phyloP scores from a whole-genome alignment of 2,888 invertebrate species.

The Microplitis deprimator region DNA sequence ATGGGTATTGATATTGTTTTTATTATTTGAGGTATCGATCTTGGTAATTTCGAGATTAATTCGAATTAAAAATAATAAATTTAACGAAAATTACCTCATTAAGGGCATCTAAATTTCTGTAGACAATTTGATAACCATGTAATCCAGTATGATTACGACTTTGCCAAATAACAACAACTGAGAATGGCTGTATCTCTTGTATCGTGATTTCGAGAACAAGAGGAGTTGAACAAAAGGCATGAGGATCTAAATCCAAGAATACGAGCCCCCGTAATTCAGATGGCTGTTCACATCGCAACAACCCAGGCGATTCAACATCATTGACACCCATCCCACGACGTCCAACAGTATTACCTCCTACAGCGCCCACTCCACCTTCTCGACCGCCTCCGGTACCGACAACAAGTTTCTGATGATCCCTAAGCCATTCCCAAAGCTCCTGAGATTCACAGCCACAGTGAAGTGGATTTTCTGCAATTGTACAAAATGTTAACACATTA shows the following conservation, averaged over 20 bases:
- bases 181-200: conserved; percentile 90
- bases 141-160: conserved; percentile 89
- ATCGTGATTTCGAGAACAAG: conserved; percentile 88
- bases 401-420: conserved; percentile 87
- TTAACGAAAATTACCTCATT: conserved; percentile 71
- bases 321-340: conserved; percentile 57
- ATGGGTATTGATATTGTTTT: too few relatives aligned
- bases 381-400: conserved; percentile 71
- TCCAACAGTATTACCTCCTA: conserved; percentile 60
- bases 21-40: too few relatives aligned
- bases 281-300: conserved; percentile 86
- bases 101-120: conserved; percentile 80
- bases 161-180: conserved; percentile 91
- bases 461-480: conserved; percentile 85
- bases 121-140: conserved; percentile 89
- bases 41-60: too few relatives aligned
- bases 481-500: too few relatives aligned
- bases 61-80: too few relatives aligned
- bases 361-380: conserved; percentile 57
- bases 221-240: conserved; percentile 88
- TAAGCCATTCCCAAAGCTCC: conserved; percentile 93
- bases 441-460: conserved; percentile 92
- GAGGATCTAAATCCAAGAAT: conserved; percentile 85
- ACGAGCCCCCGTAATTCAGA: conserved; percentile 82
- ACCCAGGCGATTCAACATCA: conserved; percentile 61